Conservation (phyloP, 1,140 invertebrate species). For the Pinna nobilis region DNA sequence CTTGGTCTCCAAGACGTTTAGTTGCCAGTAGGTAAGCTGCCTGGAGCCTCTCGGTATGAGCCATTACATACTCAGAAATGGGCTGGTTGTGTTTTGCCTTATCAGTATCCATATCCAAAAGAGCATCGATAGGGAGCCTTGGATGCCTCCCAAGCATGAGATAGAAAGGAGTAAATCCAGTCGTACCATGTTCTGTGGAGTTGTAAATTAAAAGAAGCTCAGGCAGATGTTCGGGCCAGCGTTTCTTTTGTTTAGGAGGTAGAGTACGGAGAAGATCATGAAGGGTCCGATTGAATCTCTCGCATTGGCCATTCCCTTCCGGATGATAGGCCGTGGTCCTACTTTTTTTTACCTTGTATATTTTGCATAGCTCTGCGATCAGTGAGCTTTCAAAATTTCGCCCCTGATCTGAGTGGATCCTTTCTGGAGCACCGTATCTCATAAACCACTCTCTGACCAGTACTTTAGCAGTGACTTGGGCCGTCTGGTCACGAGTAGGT, state of each 20-base stretch:
- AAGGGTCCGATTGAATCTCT: slow-evolving; percentile 17
- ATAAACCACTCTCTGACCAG: slow-evolving; percentile 48
- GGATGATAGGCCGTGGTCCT: slow-evolving; percentile 27
- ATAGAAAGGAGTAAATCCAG: slow-evolving; percentile 41
- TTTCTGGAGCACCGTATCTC: slow-evolving; percentile 30
- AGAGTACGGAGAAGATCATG: slow-evolving; percentile 20
- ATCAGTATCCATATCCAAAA: slow-evolving; percentile 1
- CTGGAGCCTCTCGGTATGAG: slow-evolving; percentile 5
- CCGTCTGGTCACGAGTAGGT: slow-evolving; percentile 26
- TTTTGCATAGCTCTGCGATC: slow-evolving; percentile 30
- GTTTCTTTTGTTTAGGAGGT: slow-evolving; percentile 21
- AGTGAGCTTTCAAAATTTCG: slow-evolving; percentile 39
- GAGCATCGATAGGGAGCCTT: slow-evolving; percentile 33
- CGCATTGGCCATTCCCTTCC: slow-evolving; percentile 19
- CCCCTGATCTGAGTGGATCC: slow-evolving; percentile 49
- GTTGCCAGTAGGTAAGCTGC: not conserved
- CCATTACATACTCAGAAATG: not conserved
- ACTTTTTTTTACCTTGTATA: slow-evolving; percentile 42
- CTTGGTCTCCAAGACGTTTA: slow-evolving; percentile 1
- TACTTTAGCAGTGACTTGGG: slow-evolving; percentile 33
- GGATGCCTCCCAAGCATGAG: slow-evolving; percentile 42
- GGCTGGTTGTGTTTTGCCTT: not conserved
- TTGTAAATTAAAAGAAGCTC: slow-evolving; percentile 46
- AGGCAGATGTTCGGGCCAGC: slow-evolving; percentile 41
- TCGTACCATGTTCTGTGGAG: slow-evolving; percentile 34